Percentiles rank a stretch among this genome's conserved stretches.
Conservation (phyloP, 2,888 invertebrate species). For the Pyrgus malvae region DNA sequence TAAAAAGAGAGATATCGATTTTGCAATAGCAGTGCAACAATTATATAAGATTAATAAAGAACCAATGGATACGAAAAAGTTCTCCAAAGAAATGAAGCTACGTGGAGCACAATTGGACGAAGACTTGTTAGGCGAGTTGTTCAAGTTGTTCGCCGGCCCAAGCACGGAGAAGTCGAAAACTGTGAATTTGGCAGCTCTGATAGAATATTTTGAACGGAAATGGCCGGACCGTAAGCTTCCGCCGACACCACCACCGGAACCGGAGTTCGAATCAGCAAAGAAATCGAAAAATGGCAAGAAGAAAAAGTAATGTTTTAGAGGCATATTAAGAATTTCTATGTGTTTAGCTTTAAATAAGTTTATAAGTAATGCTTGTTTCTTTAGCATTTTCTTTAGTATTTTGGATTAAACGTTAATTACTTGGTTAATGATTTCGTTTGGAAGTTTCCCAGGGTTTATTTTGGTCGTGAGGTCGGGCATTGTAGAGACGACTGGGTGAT, state of each 20-base stretch:
- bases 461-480: conserved; percentile 36
- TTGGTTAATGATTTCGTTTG: conserved; percentile 19
- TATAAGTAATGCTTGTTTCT: conserved; percentile 16
- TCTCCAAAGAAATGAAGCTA: conserved; percentile 35
- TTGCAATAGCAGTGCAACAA: conserved; percentile 42
- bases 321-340: conserved; percentile 24
- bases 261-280: conserved; percentile 29
- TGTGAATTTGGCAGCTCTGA: conserved; percentile 42
- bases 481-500: conserved; percentile 48
- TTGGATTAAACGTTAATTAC: conserved; percentile 20
- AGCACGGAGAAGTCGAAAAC: conserved; percentile 38
- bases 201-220: conserved; percentile 49
- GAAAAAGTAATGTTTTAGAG: conserved; percentile 32
- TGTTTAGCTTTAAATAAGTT: conserved; percentile 8
- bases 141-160: conserved; percentile 43
- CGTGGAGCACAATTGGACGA: conserved; percentile 41
- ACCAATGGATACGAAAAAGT: conserved; percentile 38
- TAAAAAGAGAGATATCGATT: conserved; percentile 46
- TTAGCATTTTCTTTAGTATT: conserved; percentile 16
- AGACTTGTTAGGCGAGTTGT: conserved; percentile 44
- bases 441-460: conserved; percentile 30
- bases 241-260: conserved; percentile 45
- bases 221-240: conserved; percentile 54
- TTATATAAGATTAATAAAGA: conserved; percentile 39
- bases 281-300: conserved; percentile 28